Conservation (phyloP, 2,888 invertebrate genomes). For the Apamea epomidion region DNA sequence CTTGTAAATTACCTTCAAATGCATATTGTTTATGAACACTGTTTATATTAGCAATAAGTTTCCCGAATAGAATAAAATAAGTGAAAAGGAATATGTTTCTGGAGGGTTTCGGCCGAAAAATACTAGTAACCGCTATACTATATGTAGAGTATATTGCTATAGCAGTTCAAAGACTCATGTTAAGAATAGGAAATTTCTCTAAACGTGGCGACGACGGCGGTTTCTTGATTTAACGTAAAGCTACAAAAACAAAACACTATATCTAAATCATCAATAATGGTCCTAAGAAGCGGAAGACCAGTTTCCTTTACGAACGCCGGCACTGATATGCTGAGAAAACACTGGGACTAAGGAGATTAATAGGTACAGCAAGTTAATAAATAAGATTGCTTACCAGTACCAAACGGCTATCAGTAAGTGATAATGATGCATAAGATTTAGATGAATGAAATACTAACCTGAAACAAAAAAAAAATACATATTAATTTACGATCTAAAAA, state of each 20-base stretch:
- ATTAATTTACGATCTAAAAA: neutral
- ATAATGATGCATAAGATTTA: neutral
- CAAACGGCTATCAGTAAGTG: conserved; percentile 25
- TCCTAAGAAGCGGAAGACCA: conserved; percentile 28
- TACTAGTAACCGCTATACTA: too few relatives aligned
- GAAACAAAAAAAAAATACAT: conserved; percentile 40
- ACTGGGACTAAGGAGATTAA: conserved; percentile 21
- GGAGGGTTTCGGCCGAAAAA: too few relatives aligned
- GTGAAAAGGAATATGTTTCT: too few relatives aligned
- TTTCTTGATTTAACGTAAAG: conserved; percentile 13
- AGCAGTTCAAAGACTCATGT: too few relatives aligned
- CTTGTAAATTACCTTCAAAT: too few relatives aligned
- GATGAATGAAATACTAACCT: conserved; percentile 48
- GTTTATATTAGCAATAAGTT: too few relatives aligned
- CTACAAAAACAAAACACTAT: conserved; percentile 10
- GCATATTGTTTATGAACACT: too few relatives aligned
- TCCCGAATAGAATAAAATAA: too few relatives aligned
- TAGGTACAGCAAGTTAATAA: conserved; percentile 17
- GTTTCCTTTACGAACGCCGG: conserved; percentile 46
- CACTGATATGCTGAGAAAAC: conserved; percentile 34
- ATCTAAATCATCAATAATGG: conserved; percentile 47
- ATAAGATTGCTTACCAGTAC: conserved; percentile 49
- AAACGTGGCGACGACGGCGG: neutral
- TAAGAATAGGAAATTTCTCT: neutral
- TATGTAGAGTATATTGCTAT: too few relatives aligned